These are phyloP conservation scores for Monopterus albus DNA, from an alignment of 2,113 vertebrate genomes.

Conservation along the genomic window DNA sequence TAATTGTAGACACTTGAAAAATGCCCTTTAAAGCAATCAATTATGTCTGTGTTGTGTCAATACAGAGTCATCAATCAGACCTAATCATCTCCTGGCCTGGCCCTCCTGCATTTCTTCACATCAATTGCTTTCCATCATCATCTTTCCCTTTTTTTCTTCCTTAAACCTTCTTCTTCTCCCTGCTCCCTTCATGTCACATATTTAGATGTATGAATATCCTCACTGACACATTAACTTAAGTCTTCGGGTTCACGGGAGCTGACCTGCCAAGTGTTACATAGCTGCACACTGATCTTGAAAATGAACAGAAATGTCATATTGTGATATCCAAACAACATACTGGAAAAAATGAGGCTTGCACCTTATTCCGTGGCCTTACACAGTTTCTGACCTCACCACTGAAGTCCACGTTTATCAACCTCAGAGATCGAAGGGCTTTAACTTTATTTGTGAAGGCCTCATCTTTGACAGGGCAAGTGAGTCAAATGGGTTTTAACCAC, in stretches of 20 bases:
- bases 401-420: slow-evolving; percentile 51
- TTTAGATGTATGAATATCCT: slow-evolving; percentile 33
- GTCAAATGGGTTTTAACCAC: slow-evolving; percentile 37
- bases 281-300: slow-evolving; percentile 51
- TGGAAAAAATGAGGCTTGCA: background rate
- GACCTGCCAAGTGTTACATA: slow-evolving; percentile 52
- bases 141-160: slow-evolving; percentile 23
- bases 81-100: slow-evolving; percentile 39
- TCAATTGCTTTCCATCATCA: slow-evolving; percentile 42
- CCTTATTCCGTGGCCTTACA: slow-evolving; percentile 29
- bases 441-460: slow-evolving; percentile 34
- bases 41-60: slow-evolving; percentile 46
- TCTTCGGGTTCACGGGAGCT: slow-evolving; percentile 30
- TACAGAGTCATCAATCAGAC: slow-evolving; percentile 51
- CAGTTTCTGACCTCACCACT: slow-evolving; percentile 26
- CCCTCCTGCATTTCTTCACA: slow-evolving; percentile 45
- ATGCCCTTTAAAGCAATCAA: slow-evolving; percentile 41
- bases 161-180: slow-evolving; percentile 9
- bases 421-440: slow-evolving; percentile 35
- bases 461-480: slow-evolving; percentile 40
- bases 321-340: slow-evolving; percentile 44
- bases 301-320: slow-evolving; percentile 63
- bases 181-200: slow-evolving; percentile 14
- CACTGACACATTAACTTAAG: slow-evolving; percentile 41
- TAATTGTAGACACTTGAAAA: slow-evolving; percentile 48